phyloP scores from a whole-genome alignment of 2,113 vertebrate genomes.

The Ariopsis seemanni region DNA sequence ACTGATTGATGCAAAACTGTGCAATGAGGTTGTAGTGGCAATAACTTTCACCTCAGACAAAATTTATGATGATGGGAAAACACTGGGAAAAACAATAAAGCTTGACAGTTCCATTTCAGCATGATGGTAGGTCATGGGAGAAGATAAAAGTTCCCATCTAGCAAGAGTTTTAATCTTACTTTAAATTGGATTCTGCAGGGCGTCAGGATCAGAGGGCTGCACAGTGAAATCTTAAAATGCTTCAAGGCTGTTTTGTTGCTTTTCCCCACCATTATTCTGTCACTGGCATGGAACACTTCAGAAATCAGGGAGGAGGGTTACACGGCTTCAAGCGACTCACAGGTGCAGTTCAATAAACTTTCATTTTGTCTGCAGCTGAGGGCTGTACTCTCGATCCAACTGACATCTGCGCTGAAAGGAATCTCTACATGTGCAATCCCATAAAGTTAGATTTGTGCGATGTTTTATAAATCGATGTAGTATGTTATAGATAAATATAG shows the following conservation, averaged over 20 bases:
- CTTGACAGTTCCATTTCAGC: constrained; percentile 32
- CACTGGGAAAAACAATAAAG: background rate
- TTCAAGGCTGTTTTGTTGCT: constrained; percentile 54
- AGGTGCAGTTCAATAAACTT: constrained; percentile 62
- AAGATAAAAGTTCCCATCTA: constrained; percentile 35
- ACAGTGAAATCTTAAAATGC: constrained; percentile 36
- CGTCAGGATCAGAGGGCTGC: constrained; percentile 29
- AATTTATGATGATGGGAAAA: background rate
- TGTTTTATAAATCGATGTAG: background rate
- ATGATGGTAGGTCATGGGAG: constrained; percentile 10
- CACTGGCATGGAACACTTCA: constrained; percentile 51
- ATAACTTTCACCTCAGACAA: background rate
- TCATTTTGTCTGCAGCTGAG: constrained; percentile 54
- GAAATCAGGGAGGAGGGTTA: constrained; percentile 56
- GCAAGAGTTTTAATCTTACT: constrained; percentile 48
- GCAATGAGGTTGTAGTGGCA: background rate
- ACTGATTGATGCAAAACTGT: constrained; percentile 7
- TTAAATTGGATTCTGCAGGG: constrained; percentile 49
- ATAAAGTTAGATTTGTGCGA: background rate
- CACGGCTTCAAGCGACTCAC: constrained; percentile 40
- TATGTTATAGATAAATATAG: background rate
- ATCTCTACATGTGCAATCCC: background rate
- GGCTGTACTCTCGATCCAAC: constrained; percentile 52
- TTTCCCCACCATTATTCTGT: constrained; percentile 55
- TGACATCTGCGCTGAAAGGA: constrained; percentile 30